These are phyloP conservation scores for Ormia ochracea DNA, from an alignment of 2,888 invertebrate genomes.

Conservation along the genomic window DNA sequence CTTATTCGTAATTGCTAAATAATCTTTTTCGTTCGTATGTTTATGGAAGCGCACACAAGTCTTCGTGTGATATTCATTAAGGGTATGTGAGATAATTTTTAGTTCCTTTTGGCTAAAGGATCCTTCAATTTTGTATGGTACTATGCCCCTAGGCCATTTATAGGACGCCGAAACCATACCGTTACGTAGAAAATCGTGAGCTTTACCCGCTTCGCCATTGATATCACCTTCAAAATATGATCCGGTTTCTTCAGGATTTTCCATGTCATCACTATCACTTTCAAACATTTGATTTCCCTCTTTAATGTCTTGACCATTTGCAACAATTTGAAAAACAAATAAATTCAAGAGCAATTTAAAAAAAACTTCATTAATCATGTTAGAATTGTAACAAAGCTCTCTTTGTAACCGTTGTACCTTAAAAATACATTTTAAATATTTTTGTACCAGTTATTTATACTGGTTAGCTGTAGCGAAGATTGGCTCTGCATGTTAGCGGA, in stretches of 20 bases:
- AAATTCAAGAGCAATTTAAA: constrained; percentile 14
- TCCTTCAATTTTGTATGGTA: constrained; percentile 84
- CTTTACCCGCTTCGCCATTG: constrained; percentile 78
- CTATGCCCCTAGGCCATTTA: constrained; percentile 82
- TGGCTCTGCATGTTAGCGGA: constrained; percentile 24
- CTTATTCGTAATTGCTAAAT: constrained; percentile 81
- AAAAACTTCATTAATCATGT: constrained; percentile 15
- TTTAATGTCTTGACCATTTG: not conserved
- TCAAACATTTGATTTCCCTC: not conserved
- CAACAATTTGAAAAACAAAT: not conserved
- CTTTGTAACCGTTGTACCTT: not conserved
- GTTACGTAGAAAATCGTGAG: constrained; percentile 77
- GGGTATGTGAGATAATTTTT: constrained; percentile 81
- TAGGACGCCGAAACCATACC: constrained; percentile 79
- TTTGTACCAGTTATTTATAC: constrained; percentile 33
- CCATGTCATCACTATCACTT: constrained; percentile 58
- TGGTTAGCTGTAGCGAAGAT: not conserved
- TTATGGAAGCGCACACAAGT: constrained; percentile 86
- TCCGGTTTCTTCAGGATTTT: constrained; percentile 88
- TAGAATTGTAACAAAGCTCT: not conserved
- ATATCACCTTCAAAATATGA: constrained; percentile 88
- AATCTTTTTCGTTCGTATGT: constrained; percentile 81
- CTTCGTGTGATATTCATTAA: constrained; percentile 84
- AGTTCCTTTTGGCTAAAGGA: constrained; percentile 80
- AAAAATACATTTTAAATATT: not conserved